Conservation (phyloP, 2,113 vertebrate genomes). For the Psittacus erithacus region DNA sequence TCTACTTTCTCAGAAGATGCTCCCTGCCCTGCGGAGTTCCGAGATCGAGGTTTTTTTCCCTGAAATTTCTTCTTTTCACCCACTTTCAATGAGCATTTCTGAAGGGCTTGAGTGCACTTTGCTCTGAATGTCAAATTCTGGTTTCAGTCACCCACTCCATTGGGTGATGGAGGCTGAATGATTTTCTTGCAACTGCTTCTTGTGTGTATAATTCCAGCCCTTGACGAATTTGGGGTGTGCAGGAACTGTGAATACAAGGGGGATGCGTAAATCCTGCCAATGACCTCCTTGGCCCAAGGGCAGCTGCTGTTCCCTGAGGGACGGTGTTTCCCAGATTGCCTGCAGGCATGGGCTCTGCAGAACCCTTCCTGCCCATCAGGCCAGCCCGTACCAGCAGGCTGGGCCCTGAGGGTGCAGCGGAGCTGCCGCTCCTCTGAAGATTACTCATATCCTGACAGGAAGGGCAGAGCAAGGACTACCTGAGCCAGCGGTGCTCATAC, state of each 20-base stretch:
- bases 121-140: neutral
- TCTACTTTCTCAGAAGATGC: neutral
- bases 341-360: neutral
- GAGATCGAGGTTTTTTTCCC: neutral
- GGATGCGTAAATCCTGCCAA: neutral
- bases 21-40: neutral
- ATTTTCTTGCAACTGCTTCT: neutral
- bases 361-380: neutral
- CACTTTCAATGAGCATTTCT: neutral
- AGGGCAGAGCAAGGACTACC: neutral
- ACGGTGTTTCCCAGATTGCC: neutral
- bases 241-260: neutral
- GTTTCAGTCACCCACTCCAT: neutral
- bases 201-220: neutral
- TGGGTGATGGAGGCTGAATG: neutral
- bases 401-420: neutral
- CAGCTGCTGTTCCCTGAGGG: neutral
- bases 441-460: fast-evolving
- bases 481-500: neutral
- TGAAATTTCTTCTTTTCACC: neutral
- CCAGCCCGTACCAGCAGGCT: neutral
- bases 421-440: neutral
- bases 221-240: neutral
- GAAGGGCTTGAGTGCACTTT: neutral
- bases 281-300: neutral